Conservation (phyloP, 2,113 vertebrate genomes). For the Geothlypis trichas region DNA sequence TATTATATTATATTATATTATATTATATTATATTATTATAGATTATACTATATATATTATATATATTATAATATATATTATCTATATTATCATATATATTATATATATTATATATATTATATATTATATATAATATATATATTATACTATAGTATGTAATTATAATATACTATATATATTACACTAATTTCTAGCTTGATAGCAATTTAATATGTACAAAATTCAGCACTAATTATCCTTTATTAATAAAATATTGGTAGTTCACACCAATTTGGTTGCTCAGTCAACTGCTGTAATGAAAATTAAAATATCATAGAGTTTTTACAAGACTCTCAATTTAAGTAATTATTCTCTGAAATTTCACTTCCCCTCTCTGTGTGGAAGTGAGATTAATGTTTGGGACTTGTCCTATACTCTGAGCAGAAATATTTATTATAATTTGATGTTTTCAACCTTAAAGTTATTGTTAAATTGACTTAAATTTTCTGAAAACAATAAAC, state of each 20-base stretch:
- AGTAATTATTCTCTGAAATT: neutral
- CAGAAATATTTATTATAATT: neutral
- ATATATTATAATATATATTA: too few relatives aligned
- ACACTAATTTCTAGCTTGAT: neutral
- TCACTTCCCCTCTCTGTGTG: neutral
- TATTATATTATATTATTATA: too few relatives aligned
- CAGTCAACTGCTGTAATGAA: neutral
- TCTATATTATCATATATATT: too few relatives aligned
- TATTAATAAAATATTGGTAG: neutral
- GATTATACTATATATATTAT: too few relatives aligned
- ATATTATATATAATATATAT: too few relatives aligned
- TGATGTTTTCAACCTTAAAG: neutral
- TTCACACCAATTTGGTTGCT: neutral
- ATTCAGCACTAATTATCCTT: neutral
- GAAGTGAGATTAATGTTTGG: neutral
- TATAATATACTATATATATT: too few relatives aligned
- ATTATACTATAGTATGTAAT: too few relatives aligned
- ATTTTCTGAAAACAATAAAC: neutral
- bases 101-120: too few relatives aligned
- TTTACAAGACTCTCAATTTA: neutral
- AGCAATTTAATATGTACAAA: neutral
- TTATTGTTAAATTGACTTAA: neutral
- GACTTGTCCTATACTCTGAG: neutral
- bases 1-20: too few relatives aligned
- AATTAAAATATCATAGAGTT: neutral